These are phyloP conservation scores for Damaliscus lunatus DNA, from an alignment of 2,113 vertebrate species.

Conservation along the genomic window DNA sequence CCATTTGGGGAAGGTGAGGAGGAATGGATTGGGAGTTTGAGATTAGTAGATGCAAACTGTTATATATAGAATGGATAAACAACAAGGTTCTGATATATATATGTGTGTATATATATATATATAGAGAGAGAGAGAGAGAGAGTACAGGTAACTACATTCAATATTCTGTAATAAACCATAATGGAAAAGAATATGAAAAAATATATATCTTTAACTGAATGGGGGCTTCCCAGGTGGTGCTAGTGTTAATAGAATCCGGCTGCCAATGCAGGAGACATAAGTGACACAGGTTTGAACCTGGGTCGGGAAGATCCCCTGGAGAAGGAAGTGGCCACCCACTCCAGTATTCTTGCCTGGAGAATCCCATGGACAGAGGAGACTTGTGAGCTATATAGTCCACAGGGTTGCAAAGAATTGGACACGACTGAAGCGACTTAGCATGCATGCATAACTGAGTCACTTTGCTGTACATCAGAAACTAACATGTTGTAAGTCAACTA, in stretches of 20 bases:
- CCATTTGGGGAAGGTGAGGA: background rate
- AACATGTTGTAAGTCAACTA: background rate
- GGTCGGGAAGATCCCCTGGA: background rate
- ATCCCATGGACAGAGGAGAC: background rate
- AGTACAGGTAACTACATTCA: background rate
- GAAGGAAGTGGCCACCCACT: background rate
- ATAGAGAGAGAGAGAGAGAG: no score
- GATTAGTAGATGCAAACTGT: background rate
- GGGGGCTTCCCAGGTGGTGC: background rate
- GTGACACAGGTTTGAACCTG: background rate
- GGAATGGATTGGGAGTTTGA: background rate
- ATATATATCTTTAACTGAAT: background rate
- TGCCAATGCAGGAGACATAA: background rate
- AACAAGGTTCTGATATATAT: background rate
- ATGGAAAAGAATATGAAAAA: background rate
- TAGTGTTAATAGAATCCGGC: background rate
- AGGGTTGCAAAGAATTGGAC: background rate
- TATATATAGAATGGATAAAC: background rate
- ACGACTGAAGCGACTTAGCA: background rate
- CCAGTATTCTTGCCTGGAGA: background rate
- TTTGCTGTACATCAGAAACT: background rate
- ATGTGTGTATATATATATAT: fast-evolving
- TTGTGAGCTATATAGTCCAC: background rate
- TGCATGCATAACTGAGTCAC: background rate
- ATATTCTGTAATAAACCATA: background rate